Evolutionary conservation across 2,888 invertebrate genomes (phyloP), one percentile per base, ranked within the genome.

Genomic region (Anodontia alba): DNA sequence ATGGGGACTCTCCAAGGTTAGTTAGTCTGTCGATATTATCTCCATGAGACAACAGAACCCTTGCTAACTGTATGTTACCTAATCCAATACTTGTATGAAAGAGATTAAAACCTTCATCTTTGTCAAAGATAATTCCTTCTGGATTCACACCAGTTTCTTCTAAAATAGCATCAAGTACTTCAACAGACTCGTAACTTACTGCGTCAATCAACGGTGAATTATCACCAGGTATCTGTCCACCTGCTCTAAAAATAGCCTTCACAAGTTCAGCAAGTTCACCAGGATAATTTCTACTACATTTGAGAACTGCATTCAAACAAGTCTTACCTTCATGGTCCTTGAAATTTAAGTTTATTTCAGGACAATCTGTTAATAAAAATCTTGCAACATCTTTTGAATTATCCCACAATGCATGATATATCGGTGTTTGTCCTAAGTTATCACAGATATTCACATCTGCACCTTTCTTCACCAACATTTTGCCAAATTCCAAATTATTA

Each of bases 361-460:
- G 38, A 42, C 84, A 84, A 33, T 87, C 80, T 12, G 51, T 70
- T 26, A 90, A 38, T 20, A 89, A 73, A 76, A 77, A 89, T 72
- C 67, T 68, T 10, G 89, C 88, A 23, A 86, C 83, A 8, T 85
- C 42, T 33, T 76, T n/a, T 10, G 86, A 76, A 54, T 77, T 76
- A 67, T 83, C 79, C 62, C 78, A 36, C 8, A 90, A 69, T 17
- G 91, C 90, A 20, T 88, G 84, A 73, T 85, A 89, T 12, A 92
- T 79, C 2, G 91, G 88, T 0, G 89, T 85, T 76, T 89, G 87
- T 1, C 91, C 90, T 15, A 82, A 80, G 33, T 82, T 78, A 20
- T 90, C 85, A 5, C 83, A 62, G 43, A 77, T 26, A 42, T 90
- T 90, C 0, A 91, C 82, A 71, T 91, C 87, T 17, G 90, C 90